Conservation (phyloP, 2,113 vertebrate species). For the Climacteris rufus region DNA sequence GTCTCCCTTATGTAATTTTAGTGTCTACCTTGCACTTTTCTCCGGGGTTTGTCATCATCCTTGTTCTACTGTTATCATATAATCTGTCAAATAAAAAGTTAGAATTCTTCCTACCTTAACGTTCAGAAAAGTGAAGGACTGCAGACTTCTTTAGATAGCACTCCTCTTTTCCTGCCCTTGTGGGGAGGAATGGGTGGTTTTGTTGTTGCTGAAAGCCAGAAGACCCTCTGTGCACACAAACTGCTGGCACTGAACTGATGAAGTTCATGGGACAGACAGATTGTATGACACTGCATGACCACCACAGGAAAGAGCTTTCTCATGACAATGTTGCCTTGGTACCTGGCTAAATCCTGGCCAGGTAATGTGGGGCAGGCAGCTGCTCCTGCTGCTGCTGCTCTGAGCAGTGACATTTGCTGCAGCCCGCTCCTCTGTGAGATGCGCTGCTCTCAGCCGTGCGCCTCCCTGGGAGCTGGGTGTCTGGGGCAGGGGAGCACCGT, state of each 20-base stretch:
- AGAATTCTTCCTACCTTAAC: not conserved
- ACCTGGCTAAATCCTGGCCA: not conserved
- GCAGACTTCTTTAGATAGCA: not conserved
- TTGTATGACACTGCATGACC: not conserved
- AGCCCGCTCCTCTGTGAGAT: not conserved
- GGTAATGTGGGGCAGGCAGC: not conserved
- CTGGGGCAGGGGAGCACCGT: not conserved
- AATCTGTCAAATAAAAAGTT: not conserved
- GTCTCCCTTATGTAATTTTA: not conserved
- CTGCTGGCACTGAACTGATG: not conserved
- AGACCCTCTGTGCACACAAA: not conserved
- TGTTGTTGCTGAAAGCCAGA: not conserved
- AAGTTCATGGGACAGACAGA: not conserved
- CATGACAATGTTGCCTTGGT: not conserved
- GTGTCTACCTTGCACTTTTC: not conserved
- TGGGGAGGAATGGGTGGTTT: not conserved
- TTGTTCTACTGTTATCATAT: not conserved
- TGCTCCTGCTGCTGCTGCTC: not conserved
- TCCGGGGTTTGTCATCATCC: not conserved
- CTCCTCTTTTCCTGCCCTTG: not conserved
- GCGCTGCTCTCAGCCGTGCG: not conserved
- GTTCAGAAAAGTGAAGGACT: not conserved
- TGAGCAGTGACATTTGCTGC: not conserved
- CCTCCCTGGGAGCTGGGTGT: accelerated
- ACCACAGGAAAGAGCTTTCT: not conserved